Base-by-base conservation (phyloP, 1,140 invertebrate species). In the Saccostrea echinata region DNA sequence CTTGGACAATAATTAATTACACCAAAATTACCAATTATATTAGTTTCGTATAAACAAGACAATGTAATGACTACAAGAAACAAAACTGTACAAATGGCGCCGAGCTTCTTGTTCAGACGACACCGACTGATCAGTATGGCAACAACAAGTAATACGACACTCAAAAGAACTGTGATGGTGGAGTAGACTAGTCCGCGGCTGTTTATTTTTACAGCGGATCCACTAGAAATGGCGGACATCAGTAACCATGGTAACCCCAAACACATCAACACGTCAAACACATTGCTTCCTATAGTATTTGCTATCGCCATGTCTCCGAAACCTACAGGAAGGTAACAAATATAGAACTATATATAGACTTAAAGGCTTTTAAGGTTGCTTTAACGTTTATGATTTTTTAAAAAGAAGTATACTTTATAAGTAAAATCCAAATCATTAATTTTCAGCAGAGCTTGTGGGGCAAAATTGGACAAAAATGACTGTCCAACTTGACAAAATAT, bases 231-330 rank as follows among this genome's bases (percentile, higher is more conserved):
- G 11, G 87, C 85, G 6, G 92, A 92, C 35, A 92, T 82, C 0
- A 94, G 86, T 43, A 94, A 82, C 98, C 98, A 99, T 27, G 98
- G 98, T 92, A 99, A 96, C 84, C 98, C 98, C 64, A 99, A 96
- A 94, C 98, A 99, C 86, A 99, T 97, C 84, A 99, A 98, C 93
- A 99, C 98, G 96, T 99, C 99, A 95, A 99, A 99, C 93, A 99
- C 98, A 96, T 99, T 99, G 95, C 98, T 99, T 91, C 99, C 99
- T 90, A 99, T 98, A 30, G 98, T 99, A 93, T 98, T 99, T 84
- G 98, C 99, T 80, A 99, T 98, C 86, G 99, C 99, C 99, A 99
- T 99, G 95, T 99, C 99, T 33, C 98, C 96, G 35, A 94, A 94
- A 76, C 96, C 96, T 95, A 88, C 11, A 84, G 55, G 18, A 84